phyloP scores from a whole-genome alignment of 1,140 invertebrate genomes.

The Caligus rogercresseyi region DNA sequence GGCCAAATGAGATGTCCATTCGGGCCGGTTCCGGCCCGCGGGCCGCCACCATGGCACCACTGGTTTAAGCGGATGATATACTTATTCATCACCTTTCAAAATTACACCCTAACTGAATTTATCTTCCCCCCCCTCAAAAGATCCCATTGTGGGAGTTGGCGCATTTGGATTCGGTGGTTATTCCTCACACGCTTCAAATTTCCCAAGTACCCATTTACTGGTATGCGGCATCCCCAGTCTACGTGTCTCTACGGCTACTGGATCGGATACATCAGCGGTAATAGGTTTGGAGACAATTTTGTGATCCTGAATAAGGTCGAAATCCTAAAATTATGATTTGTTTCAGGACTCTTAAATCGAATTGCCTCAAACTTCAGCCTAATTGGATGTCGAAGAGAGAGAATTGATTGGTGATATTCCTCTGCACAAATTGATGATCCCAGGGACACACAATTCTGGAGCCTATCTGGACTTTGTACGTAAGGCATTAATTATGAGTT shows the following conservation, averaged over 20 bases:
- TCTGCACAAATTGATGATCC: conserved; percentile 41
- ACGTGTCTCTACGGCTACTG: conserved; percentile 11
- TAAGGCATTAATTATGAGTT: no score
- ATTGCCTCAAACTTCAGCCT: conserved; percentile 4
- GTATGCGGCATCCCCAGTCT: background rate
- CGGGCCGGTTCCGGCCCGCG: no score
- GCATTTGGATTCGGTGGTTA: background rate
- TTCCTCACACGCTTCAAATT: conserved; percentile 3
- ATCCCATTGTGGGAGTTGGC: background rate
- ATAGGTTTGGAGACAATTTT: conserved; percentile 4
- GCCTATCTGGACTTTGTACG: conserved; percentile 33
- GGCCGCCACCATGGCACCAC: no score
- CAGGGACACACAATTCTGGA: conserved; percentile 50
- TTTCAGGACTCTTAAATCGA: conserved; percentile 5
- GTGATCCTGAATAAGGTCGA: background rate
- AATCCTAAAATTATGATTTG: conserved; percentile 1
- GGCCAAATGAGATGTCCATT: no score
- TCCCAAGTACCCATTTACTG: background rate
- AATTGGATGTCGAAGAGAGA: conserved; percentile 26
- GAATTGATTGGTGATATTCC: conserved; percentile 34
- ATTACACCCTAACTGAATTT: background rate
- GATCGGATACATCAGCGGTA: conserved; percentile 13
- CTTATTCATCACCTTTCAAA: background rate
- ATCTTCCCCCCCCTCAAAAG: background rate
- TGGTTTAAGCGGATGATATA: background rate